These are phyloP conservation scores for Morpho deidamia DNA, from an alignment of 2,888 invertebrate species.

Conservation along the genomic window DNA sequence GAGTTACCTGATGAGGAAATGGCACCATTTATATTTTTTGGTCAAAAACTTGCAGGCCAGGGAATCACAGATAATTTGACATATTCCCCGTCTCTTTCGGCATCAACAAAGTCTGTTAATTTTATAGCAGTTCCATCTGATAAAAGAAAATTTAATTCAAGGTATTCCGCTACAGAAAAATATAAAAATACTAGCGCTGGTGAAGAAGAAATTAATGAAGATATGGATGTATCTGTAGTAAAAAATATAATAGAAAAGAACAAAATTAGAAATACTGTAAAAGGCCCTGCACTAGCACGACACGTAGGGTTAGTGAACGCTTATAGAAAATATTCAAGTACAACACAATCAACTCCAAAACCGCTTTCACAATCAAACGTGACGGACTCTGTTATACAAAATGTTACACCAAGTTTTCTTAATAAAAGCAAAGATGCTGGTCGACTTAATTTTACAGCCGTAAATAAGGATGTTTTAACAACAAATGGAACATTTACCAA, in stretches of 20 bases:
- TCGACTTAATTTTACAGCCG: constrained; percentile 31
- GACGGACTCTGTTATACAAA: constrained; percentile 47
- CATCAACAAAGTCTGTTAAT: constrained; percentile 71
- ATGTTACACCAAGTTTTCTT: constrained; percentile 37
- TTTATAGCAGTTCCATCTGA: constrained; percentile 60
- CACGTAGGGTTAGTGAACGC: constrained; percentile 67
- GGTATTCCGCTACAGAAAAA: constrained; percentile 69
- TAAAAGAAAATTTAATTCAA: constrained; percentile 64
- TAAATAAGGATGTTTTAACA: constrained; percentile 28
- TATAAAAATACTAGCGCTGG: constrained; percentile 68
- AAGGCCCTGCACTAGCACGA: constrained; percentile 70
- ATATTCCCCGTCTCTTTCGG: constrained; percentile 62
- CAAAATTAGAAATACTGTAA: constrained; percentile 70
- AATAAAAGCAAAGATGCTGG: constrained; percentile 41
- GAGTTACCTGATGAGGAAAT: constrained; percentile 82
- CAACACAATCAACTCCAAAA: constrained; percentile 48
- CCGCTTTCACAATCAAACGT: constrained; percentile 48
- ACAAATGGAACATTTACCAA: constrained; percentile 14
- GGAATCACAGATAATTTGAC: constrained; percentile 63
- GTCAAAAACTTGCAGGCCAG: constrained; percentile 77
- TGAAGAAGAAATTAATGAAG: constrained; percentile 77
- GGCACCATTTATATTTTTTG: constrained; percentile 84
- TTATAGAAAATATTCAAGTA: constrained; percentile 60
- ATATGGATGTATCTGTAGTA: constrained; percentile 80
- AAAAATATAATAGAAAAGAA: constrained; percentile 74